Evolutionary conservation across 2,113 vertebrate genomes (phyloP), one percentile per base, ranked within the genome.

Genomic region (Cebidichthys violaceus): DNA sequence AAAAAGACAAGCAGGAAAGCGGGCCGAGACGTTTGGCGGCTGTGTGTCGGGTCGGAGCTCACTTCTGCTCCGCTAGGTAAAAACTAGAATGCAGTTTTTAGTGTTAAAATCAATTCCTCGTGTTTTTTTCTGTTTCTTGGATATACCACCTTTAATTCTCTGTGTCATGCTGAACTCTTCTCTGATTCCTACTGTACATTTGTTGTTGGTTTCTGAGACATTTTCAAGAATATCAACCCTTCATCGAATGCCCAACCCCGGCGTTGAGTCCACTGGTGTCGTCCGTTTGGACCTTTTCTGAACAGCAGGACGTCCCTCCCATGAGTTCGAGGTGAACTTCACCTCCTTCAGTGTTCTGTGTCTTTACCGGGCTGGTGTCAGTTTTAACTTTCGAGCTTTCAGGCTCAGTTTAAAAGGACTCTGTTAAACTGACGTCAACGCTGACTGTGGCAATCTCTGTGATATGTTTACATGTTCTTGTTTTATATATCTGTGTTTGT

Each of bases 391-490:
- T 2, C 29, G 54, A 59, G 37, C n/a, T 64, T 65, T 37, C 1
- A 18, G 4, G 15, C 66, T 68, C 66, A 31, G 11, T 52, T 31
- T 55, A 47, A 52, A 52, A 47, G 33, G 69, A 62, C 68, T 0
- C 13, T 59, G 55, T 65, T 35, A 14, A 31, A n/a, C 45, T 52
- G 65, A 60, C 29, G 9, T 54, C 6, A 17, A 45, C 76, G 18
- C 74, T 55, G 72, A 77, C 80, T 37, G 50, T 70, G 75, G 39
- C 75, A 4, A 31, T 60, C 66, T 80, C 39, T 66, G 47, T 71
- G 4, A 66, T 35, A 66, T 87, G 88, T 92, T 90, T 92, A 92
- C 88, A 87, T 82, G 64, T 84, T 61, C 1, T 45, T 67, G 67
- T 50, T 47, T 35, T 24, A 33, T 71, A 27, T 71, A 2, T 52